These are phyloP conservation scores for Cheilosia vulpina DNA, from an alignment of 2,888 invertebrate species.

Conservation along the genomic window DNA sequence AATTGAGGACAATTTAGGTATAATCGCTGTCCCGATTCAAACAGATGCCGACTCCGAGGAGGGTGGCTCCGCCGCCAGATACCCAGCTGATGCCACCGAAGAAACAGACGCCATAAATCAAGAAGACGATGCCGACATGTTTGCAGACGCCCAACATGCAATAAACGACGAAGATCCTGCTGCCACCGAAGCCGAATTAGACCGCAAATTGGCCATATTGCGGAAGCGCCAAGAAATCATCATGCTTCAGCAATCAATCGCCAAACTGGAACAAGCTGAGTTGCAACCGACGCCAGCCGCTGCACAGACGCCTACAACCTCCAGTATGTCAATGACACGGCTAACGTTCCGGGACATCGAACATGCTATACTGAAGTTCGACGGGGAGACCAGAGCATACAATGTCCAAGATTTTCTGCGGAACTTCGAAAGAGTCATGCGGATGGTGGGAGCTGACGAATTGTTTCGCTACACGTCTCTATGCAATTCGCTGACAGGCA, in stretches of 20 bases:
- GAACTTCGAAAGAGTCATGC: slow-evolving; percentile 21
- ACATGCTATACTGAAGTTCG: too few species aligned
- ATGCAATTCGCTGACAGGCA: slow-evolving; percentile 17
- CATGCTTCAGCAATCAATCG: too few species aligned
- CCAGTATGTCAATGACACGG: too few species aligned
- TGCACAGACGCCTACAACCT: too few species aligned
- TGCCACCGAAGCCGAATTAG: slow-evolving; percentile 10
- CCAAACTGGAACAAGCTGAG: too few species aligned
- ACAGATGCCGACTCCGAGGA: neutral
- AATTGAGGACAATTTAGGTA: slow-evolving; percentile 1
- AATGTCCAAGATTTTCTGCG: slow-evolving; percentile 16
- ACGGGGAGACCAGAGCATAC: neutral
- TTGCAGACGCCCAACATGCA: slow-evolving; percentile 1
- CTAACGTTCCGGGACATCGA: too few species aligned
- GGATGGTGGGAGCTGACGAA: slow-evolving; percentile 35
- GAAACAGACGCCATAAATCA: neutral
- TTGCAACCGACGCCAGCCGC: too few species aligned
- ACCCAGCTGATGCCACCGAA: neutral
- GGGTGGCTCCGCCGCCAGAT: too few species aligned
- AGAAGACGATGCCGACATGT: neutral
- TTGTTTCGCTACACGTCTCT: slow-evolving; percentile 35
- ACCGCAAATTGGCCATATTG: neutral
- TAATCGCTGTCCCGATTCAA: neutral
- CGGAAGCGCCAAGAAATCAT: too few species aligned
- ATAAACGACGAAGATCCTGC: slow-evolving; percentile 14